A percentile compares a stretch with the other conserved stretches of the same genome.
These are phyloP conservation scores for Poecilia latipinna DNA, from an alignment of 2,113 vertebrate genomes.

Conservation along the genomic window DNA sequence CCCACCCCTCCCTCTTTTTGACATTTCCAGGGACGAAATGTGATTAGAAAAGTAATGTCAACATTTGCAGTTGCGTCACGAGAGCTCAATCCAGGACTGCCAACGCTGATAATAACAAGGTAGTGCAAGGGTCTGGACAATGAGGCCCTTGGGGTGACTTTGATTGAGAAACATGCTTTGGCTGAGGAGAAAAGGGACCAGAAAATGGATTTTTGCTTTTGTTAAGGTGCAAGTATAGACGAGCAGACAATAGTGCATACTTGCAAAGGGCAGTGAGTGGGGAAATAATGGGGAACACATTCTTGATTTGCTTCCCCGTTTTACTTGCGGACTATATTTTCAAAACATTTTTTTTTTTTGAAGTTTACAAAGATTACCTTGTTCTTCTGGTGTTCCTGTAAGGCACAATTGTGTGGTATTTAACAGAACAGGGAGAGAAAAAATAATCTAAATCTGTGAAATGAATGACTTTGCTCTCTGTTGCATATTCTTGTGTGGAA, in stretches of 20 bases:
- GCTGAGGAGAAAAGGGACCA: constrained; percentile 36
- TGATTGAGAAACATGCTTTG: constrained; percentile 57
- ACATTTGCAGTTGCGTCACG: constrained; percentile 67
- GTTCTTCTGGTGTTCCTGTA: constrained; percentile 2
- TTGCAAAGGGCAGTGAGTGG: constrained; percentile 36
- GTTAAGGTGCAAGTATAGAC: constrained; percentile 28
- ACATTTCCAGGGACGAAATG: constrained; percentile 58
- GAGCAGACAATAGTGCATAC: constrained; percentile 30
- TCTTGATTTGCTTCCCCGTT: constrained; percentile 21
- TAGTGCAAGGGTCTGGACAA: constrained; percentile 62
- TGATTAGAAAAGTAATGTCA: constrained; percentile 68
- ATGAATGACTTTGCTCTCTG: constrained; percentile 20
- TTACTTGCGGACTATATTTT: background rate
- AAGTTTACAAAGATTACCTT: constrained; percentile 21
- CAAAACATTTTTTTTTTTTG: background rate
- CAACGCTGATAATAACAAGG: constrained; percentile 72
- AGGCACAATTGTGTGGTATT: constrained; percentile 10
- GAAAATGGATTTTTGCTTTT: constrained; percentile 54
- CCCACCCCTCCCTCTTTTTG: constrained; percentile 30
- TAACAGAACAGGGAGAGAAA: constrained; percentile 19
- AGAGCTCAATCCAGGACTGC: constrained; percentile 41
- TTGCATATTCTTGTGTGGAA: constrained; percentile 21
- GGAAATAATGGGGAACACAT: constrained; percentile 22
- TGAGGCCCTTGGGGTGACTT: constrained; percentile 62
- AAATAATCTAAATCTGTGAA: constrained; percentile 19